A percentile compares a stretch with the other conserved stretches of the same genome.
Evolutionary conservation across 1,140 invertebrate genomes (phyloP).

Genomic region (Limonius californicus): DNA sequence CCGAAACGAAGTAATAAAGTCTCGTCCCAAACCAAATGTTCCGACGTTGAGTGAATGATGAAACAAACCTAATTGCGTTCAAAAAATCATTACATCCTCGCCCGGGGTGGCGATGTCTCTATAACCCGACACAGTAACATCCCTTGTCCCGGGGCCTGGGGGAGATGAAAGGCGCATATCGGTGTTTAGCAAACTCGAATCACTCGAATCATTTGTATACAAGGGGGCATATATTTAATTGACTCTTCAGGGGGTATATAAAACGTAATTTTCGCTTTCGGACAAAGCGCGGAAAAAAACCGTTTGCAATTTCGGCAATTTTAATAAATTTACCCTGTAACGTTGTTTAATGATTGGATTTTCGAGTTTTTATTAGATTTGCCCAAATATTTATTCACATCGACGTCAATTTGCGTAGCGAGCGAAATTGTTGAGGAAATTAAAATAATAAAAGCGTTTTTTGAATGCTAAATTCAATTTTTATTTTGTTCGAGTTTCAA

Average conservation of each 20-base stretch:
- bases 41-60: conserved; percentile 24
- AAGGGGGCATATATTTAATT: conserved; percentile 29
- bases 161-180: conserved; percentile 23
- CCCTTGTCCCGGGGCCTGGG: conserved; percentile 9
- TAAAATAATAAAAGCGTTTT: no score
- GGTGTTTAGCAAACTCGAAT: conserved; percentile 28
- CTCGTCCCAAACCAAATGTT: conserved; percentile 27
- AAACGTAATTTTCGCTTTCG: conserved; percentile 23
- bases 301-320: conserved; percentile 1
- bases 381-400: neutral
- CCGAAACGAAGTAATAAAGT: no score
- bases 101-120: conserved; percentile 28
- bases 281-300: no score
- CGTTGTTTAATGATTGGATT: neutral
- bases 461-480: neutral
- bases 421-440: no score
- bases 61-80: conserved; percentile 29
- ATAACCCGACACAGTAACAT: conserved; percentile 19
- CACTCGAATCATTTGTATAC: conserved; percentile 31
- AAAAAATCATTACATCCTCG: conserved; percentile 30
- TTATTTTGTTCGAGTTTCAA: neutral
- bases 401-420: no score
- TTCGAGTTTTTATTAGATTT: neutral
- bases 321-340: conserved; percentile 3
- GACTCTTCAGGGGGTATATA: conserved; percentile 23